Percentiles rank a stretch among this genome's conserved stretches.
phyloP scores from a whole-genome alignment of 2,888 invertebrate genomes.

The Drosophila rubida region DNA sequence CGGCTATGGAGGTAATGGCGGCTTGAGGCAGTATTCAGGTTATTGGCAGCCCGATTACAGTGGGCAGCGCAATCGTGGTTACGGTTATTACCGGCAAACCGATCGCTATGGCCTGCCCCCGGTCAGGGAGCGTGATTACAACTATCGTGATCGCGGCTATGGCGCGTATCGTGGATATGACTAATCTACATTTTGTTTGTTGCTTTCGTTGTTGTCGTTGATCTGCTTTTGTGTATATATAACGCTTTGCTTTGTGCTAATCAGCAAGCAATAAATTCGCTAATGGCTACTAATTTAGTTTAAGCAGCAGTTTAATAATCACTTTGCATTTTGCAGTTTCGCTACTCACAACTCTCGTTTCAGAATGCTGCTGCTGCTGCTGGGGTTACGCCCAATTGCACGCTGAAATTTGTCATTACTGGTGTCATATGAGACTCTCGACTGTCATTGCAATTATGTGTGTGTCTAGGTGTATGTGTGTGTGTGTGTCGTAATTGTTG shows the following conservation, averaged over 20 bases:
- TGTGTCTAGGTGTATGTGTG: slow-evolving; percentile 12
- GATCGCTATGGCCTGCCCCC: slow-evolving; percentile 81
- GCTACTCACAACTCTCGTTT: slow-evolving; percentile 39
- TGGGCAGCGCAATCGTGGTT: slow-evolving; percentile 87
- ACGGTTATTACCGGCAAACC: slow-evolving; percentile 86
- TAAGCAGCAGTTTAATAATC: slow-evolving; percentile 41
- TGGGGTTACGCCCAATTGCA: slow-evolving; percentile 69
- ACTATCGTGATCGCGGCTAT: slow-evolving; percentile 48
- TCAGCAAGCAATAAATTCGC: slow-evolving; percentile 45
- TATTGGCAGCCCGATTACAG: slow-evolving; percentile 87
- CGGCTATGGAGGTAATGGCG: slow-evolving; percentile 87
- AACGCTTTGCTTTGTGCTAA: slow-evolving; percentile 35
- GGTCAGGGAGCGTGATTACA: slow-evolving; percentile 25
- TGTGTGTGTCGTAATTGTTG: slow-evolving; percentile 44
- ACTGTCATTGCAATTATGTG: slow-evolving; percentile 27
- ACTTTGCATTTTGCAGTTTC: neutral
- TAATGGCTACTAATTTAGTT: slow-evolving; percentile 41
- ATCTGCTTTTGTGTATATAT: slow-evolving; percentile 38
- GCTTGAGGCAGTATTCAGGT: slow-evolving; percentile 87
- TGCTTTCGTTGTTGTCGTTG: slow-evolving; percentile 32
- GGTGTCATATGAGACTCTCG: slow-evolving; percentile 46
- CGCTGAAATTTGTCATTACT: slow-evolving; percentile 60
- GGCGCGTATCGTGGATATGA: slow-evolving; percentile 72
- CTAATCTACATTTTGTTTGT: slow-evolving; percentile 34
- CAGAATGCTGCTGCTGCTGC: slow-evolving; percentile 25